Conservation (phyloP, 2,888 invertebrate species). For the Nezara viridula region DNA sequence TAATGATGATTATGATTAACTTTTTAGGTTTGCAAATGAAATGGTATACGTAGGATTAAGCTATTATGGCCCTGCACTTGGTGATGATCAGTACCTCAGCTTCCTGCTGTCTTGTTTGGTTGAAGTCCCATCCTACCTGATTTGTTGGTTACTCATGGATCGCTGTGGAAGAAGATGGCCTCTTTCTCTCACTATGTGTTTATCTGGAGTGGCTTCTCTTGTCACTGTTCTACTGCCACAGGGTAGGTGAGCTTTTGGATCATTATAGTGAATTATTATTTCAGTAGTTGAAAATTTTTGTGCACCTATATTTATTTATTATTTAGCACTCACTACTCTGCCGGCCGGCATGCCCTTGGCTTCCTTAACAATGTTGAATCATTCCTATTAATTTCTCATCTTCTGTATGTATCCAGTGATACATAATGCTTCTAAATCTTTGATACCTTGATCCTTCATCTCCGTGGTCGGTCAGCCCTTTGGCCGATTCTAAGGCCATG, state of each 20-base stretch:
- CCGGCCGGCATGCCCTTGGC: too few species aligned
- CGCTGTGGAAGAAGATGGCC: constrained; percentile 91
- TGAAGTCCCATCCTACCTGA: constrained; percentile 89
- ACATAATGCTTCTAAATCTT: too few species aligned
- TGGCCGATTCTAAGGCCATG: too few species aligned
- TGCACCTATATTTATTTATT: too few species aligned
- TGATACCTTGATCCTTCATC: too few species aligned
- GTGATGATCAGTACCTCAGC: constrained; percentile 89
- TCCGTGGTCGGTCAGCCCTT: too few species aligned
- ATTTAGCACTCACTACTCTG: too few species aligned
- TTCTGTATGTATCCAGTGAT: too few species aligned
- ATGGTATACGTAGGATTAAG: constrained; percentile 93
- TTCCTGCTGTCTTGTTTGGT: constrained; percentile 89
- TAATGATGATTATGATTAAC: not conserved
- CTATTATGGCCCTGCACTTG: constrained; percentile 91
- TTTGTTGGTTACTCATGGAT: constrained; percentile 92
- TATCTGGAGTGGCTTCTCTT: constrained; percentile 88
- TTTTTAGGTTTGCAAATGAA: constrained; percentile 84
- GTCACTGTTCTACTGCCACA: constrained; percentile 86
- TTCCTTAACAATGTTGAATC: too few species aligned
- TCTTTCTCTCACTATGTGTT: constrained; percentile 85
- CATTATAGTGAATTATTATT: too few species aligned
- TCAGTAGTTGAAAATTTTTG: too few species aligned
- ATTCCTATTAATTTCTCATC: too few species aligned
- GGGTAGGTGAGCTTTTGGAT: constrained; percentile 71